Percentiles rank a stretch among this genome's conserved stretches.
phyloP scores from a whole-genome alignment of 2,113 vertebrate species.

The Hyaena hyaena region DNA sequence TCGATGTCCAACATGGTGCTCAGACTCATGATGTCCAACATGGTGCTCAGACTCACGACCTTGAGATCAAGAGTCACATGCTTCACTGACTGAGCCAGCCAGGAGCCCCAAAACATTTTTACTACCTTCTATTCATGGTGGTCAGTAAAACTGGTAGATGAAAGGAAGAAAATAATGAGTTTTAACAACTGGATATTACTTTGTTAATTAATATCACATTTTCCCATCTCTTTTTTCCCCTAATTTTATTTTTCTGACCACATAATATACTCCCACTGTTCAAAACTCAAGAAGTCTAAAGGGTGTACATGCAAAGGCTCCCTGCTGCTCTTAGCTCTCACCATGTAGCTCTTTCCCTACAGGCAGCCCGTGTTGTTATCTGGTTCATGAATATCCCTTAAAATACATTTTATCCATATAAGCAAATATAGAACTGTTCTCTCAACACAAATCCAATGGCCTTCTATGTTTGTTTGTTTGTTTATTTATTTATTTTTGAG shows the following conservation, averaged over 20 bases:
- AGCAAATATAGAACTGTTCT: slow-evolving; percentile 1
- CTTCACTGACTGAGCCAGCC: background rate
- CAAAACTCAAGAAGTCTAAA: background rate
- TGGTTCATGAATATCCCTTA: background rate
- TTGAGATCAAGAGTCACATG: background rate
- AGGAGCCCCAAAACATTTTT: background rate
- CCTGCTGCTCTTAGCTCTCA: background rate
- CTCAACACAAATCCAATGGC: background rate
- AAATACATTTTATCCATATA: background rate
- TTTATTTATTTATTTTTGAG: too few relatives aligned
- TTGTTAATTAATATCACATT: slow-evolving; percentile 40
- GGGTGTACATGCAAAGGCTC: background rate
- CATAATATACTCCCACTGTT: background rate
- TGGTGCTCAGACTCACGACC: background rate
- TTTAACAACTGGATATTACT: slow-evolving; percentile 1
- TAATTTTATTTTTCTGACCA: slow-evolving; percentile 47
- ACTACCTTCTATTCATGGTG: background rate
- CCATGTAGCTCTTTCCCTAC: background rate
- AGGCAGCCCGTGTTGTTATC: background rate
- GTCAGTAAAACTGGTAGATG: background rate
- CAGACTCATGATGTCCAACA: background rate
- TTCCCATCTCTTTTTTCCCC: background rate
- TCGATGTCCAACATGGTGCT: background rate
- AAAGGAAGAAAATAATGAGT: slow-evolving; percentile 10
- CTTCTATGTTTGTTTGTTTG: too few relatives aligned